A percentile compares a stretch with the other conserved stretches of the same genome.
Conservation (phyloP, 2,797 vertebrate species). For the Acrossocheilus fasciatus region DNA sequence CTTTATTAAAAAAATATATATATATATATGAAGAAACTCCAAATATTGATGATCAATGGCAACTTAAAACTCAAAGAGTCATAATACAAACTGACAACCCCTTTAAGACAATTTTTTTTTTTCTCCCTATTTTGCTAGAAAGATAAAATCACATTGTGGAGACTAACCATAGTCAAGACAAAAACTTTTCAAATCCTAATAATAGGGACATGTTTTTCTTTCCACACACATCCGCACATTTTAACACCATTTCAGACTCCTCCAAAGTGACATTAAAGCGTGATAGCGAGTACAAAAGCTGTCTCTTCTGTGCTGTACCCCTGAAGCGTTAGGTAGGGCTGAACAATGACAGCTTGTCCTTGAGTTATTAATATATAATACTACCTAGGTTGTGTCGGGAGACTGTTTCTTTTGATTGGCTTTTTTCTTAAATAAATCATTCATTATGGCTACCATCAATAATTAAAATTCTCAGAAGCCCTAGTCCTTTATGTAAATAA, state of each 20-base stretch:
- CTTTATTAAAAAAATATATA: neutral
- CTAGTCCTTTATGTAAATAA: slow-evolving; percentile 86
- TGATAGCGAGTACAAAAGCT: slow-evolving; percentile 69
- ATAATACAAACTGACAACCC: neutral
- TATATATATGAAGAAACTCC: neutral
- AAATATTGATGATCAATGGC: neutral
- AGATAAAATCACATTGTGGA: slow-evolving; percentile 2
- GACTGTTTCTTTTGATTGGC: slow-evolving; percentile 82
- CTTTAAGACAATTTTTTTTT: neutral
- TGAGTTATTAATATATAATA: slow-evolving; percentile 87
- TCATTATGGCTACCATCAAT: slow-evolving; percentile 83
- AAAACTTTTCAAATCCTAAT: slow-evolving; percentile 4
- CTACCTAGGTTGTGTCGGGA: slow-evolving; percentile 77
- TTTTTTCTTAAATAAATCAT: slow-evolving; percentile 83
- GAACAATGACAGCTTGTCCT: slow-evolving; percentile 85
- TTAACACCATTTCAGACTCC: slow-evolving; percentile 30
- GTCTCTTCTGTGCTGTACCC: slow-evolving; percentile 66
- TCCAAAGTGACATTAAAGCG: slow-evolving; percentile 75
- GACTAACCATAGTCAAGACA: neutral
- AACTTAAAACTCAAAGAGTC: neutral
- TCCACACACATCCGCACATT: slow-evolving; percentile 26
- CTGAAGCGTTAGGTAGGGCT: slow-evolving; percentile 68
- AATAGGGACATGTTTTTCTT: slow-evolving; percentile 31
- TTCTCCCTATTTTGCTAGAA: neutral
- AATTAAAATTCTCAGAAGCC: slow-evolving; percentile 83